Base-by-base conservation (phyloP, 2,888 invertebrate species). In the Macaria liturata region DNA sequence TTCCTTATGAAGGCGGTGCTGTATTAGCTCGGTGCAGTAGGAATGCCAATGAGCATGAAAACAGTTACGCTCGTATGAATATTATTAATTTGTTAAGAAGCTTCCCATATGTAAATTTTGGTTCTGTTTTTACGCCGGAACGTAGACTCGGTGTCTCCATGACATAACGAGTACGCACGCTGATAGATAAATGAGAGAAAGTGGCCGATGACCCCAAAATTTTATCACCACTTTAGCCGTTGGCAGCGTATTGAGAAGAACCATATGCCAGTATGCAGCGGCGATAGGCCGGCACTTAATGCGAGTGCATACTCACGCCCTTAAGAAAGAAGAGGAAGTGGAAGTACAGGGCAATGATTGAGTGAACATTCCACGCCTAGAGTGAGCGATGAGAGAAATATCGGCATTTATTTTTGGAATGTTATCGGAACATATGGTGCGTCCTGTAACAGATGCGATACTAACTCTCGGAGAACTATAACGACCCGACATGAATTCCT, bases 241-340 rank as follows among this genome's bases (percentile, higher is more conserved):
- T 73, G 74, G 73, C 70, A 75, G 74, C 73, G 71, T 74, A 76
- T 78, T 78, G 70, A 76, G 75, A 74, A 76, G 74, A 76, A 69
- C 68, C 74, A 74, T 73, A 71, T 72, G 74, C 68, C 64, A 62
- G 68, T 66, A 62, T 66, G 65, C 65, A 62, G 62, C 62, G 67
- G 64, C 67, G 68, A 73, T 70, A 70, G 66, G 66, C 67, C 57
- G 65, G 64, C 79, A 75, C 75, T 72, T 70, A 76, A 80, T 69
- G 74, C 69, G 71, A 74, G 59, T 72, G 74, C 65, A 59, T 75
- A 77, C 75, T 76, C 74, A 75, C 75, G 74, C 70, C 71, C 72
- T 80, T 79, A 83, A 71, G 80, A 82, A 79, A 80, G 80, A 73
- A 70, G 73, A 83, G 85, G 85, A 85, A 84, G 80, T 78, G 80